These are phyloP conservation scores for Drosophila nigrodunni DNA, from an alignment of 1,140 invertebrate genomes.

Conservation along the genomic window DNA sequence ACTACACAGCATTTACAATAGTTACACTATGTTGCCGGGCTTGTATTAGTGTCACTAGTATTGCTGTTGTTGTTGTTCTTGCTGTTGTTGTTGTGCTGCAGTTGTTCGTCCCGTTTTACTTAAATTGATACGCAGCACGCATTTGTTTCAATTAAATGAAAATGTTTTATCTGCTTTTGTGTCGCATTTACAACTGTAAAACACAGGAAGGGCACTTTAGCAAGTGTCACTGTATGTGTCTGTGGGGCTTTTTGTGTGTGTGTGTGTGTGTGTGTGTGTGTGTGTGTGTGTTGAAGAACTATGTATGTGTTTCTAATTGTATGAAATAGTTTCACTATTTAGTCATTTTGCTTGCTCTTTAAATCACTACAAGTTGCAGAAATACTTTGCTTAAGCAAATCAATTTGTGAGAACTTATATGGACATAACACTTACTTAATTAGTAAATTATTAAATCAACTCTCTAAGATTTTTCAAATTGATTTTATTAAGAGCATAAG, in stretches of 20 bases:
- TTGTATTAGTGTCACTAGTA: conserved; percentile 24
- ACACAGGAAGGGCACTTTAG: conserved; percentile 49
- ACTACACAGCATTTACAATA: conserved; percentile 39
- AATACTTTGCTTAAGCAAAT: not conserved
- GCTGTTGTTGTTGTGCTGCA: conserved; percentile 8
- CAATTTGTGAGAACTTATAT: not conserved
- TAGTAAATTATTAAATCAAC: too few relatives aligned
- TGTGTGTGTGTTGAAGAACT: conserved; percentile 17
- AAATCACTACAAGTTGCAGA: not conserved
- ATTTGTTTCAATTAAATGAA: conserved; percentile 83
- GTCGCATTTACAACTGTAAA: conserved; percentile 49
- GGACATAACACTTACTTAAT: too few relatives aligned
- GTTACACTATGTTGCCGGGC: conserved; percentile 15
- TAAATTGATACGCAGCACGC: conserved; percentile 82
- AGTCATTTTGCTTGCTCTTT: not conserved
- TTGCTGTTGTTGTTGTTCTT: conserved; percentile 13
- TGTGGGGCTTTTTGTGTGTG: conserved; percentile 3
- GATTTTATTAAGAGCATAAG: too few relatives aligned
- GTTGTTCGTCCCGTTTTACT: conserved; percentile 33
- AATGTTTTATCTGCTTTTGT: conserved; percentile 67
- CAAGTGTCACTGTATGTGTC: conserved; percentile 10
- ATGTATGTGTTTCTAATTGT: conserved; percentile 46
- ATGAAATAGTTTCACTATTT: conserved; percentile 2
- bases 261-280: conserved; percentile 5
- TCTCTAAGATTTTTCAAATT: too few relatives aligned